phyloP scores from a whole-genome alignment of 35 echinoderm and acorn worm species.

The Anneissia japonica region DNA sequence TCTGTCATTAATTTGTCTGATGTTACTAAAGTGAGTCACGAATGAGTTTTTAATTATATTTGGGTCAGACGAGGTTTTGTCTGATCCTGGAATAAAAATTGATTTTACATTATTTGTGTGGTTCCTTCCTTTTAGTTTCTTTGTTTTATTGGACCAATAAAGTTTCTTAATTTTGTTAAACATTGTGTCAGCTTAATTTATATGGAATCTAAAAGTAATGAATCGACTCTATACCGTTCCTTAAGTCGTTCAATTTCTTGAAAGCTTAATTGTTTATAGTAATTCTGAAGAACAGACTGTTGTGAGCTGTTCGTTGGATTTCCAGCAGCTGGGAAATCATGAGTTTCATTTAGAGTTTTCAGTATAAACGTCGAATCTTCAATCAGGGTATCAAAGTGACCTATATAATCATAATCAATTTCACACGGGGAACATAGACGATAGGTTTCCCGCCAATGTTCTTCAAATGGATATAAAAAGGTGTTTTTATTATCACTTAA shows the following conservation, averaged over 20 bases:
- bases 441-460: slow-evolving; percentile 43
- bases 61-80: no score
- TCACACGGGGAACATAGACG: slow-evolving; percentile 39
- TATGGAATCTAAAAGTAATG: neutral
- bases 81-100: no score
- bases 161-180: no score
- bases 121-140: no score
- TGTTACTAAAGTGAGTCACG: no score
- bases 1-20: no score
- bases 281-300: neutral
- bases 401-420: slow-evolving; percentile 40
- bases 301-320: neutral
- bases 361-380: slow-evolving; percentile 21
- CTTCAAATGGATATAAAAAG: neutral
- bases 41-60: no score
- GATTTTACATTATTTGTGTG: no score
- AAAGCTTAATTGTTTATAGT: neutral
- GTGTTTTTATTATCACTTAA: neutral
- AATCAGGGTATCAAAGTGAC: slow-evolving; percentile 17
- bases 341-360: neutral
- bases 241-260: neutral
- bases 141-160: no score
- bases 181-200: no score
- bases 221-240: neutral
- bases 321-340: neutral